Base-by-base conservation (phyloP, 2,113 vertebrate genomes). In the Bolborhynchus lineola region DNA sequence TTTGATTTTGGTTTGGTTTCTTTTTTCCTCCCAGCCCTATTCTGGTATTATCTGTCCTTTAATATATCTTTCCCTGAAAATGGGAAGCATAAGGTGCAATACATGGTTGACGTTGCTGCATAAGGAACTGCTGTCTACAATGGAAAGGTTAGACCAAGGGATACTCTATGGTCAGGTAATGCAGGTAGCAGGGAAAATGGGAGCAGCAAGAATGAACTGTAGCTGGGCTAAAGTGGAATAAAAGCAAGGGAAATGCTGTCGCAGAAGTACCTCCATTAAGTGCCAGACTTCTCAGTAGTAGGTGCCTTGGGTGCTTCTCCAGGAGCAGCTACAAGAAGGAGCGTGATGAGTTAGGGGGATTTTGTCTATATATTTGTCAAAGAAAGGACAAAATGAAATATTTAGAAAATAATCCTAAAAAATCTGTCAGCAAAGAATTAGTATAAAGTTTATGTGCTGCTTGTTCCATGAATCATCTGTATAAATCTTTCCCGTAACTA, bases 401-500 rank as follows among this genome's bases (percentile, higher is more conserved):
- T 42, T 87, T 84, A 52, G 60, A 63, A 80, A 90, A 64, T 84
- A 77, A 84, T 17, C n/a, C n/a, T 59, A 59, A 72, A 84, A 77
- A 76, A 72, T 81, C 86, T 68, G 59, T 87, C 82, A 63, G n/a
- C 44, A 16, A 44, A 81, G 69, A 84, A 53, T 88, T 84, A 69
- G 4, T 81, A 16, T 84, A 35, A 92, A 83, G 25, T 72, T 89
- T 78, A 68, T 64, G 41, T 75, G 49, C 76, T 91, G n/a, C 28
- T 67, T 52, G 47, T 92, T 81, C 63, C 26, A 14, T 92, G 78
- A 84, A 42, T 92, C 72, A 83, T 80, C 33, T 62, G n/a, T 57
- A 50, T 86, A 76, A 90, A 62, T 62, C 72, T 89, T 90, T n/a
- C 46, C 31, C n/a, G 16, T 84, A 84, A 92, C 94, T 87, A 83